Base-by-base conservation (phyloP, 2,888 invertebrate species). In the Notocelia uddmanniana region DNA sequence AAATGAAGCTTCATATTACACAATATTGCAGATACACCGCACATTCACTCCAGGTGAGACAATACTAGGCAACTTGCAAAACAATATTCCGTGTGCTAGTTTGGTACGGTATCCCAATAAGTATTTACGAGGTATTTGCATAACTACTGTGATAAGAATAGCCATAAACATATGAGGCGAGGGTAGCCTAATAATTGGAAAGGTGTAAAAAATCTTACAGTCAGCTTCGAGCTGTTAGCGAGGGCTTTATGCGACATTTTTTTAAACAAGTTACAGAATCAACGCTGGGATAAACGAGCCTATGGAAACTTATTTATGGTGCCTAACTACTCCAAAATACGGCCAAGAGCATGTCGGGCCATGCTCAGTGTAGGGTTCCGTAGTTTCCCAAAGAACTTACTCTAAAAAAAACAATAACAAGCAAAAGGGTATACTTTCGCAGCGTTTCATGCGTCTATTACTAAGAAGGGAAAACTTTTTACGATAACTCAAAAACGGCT, bases 31-130 rank as follows among this genome's bases (percentile, higher is more conserved):
- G 74, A 77, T 76, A 75, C 76, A 74, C 74, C 59, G 70, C 69
- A 75, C 75, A 71, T 77, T 77, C 64, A 64, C 68, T 52, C 68
- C 77, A 77, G 74, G 76, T 76, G 76, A 74, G 59, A 73, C 76
- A 72, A 64, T 66, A 58, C 57, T 67, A 55, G 68, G 45, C 37
- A 63, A 54, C 41, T 54, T 58, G 52, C 59, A 45, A 55, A 69
- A 59, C 64, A 64, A 59, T 69, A 64, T 73, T 54, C 58, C 48
- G 45, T 26, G 58, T 26, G 58, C 54, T 62, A 69, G 64, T 66
- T 69, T 48, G 59, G 60, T 50, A 63, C 66, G 50, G n/a, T n/a
- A n/a, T n/a, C n/a, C n/a, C n/a, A n/a, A n/a, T n/a, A n/a, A 60
- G 50, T 60, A 55, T 67, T 59, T 10, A 23, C 69, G 48, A n/a